Conservation (phyloP, 2,888 invertebrate genomes). For the Sesia bembeciformis region DNA sequence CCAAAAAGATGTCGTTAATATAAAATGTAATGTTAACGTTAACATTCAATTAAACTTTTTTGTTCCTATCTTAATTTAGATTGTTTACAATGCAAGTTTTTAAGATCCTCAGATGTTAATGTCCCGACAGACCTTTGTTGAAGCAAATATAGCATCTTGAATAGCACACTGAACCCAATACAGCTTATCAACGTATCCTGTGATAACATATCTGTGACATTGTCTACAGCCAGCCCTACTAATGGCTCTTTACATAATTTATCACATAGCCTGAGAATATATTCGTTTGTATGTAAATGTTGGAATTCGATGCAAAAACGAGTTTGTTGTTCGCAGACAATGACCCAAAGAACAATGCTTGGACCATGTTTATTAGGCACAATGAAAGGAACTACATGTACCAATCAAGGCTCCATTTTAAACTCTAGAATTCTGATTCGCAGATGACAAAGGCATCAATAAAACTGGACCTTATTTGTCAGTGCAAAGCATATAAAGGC, state of each 20-base stretch:
- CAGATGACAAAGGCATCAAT: not conserved
- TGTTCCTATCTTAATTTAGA: too few species aligned
- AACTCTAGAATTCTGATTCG: not conserved
- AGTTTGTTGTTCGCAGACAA: conserved; percentile 30
- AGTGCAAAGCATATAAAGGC: too few species aligned
- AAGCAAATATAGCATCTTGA: not conserved
- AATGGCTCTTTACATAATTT: conserved; percentile 24
- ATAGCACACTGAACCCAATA: not conserved
- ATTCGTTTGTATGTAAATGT: conserved; percentile 52
- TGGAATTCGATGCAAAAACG: conserved; percentile 32
- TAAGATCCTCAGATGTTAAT: not conserved
- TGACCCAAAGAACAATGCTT: conserved; percentile 47
- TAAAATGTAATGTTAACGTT: too few species aligned
- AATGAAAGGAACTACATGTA: conserved; percentile 43
- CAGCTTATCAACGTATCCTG: not conserved
- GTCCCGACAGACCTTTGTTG: not conserved
- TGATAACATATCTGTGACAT: conserved; percentile 7
- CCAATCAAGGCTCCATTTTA: conserved; percentile 4
- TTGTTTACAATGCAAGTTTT: too few species aligned
- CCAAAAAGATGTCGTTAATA: too few species aligned
- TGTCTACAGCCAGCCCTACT: conserved; percentile 3
- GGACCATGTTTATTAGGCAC: conserved; percentile 23
- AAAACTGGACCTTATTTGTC: too few species aligned
- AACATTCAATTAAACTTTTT: too few species aligned
- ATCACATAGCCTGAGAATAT: conserved; percentile 21